Evolutionary conservation across 2,888 invertebrate species (phyloP).

Genomic region (Fragum sueziense): DNA sequence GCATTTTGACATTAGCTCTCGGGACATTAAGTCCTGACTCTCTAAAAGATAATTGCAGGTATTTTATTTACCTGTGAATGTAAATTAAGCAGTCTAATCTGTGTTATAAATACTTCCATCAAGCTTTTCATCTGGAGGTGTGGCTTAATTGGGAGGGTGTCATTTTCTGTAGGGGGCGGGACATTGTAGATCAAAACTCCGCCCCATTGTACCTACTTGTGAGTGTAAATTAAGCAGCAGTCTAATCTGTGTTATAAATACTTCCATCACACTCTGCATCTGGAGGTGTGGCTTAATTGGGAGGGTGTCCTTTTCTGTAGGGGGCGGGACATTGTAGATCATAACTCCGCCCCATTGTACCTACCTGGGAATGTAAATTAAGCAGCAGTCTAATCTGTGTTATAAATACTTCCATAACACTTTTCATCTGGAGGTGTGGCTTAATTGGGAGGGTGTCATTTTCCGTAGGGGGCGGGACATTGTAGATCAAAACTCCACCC

Average conservation of each 20-base stretch:
- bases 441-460: conserved; percentile 64
- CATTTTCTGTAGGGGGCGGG: conserved; percentile 60
- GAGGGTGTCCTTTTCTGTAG: conserved; percentile 59
- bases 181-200: conserved; percentile 88
- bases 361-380: conserved; percentile 83
- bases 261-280: conserved; percentile 88
- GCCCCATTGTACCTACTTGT: conserved; percentile 88
- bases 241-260: conserved; percentile 90
- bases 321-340: conserved; percentile 84
- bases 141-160: conserved; percentile 61
- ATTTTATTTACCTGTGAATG: neutral
- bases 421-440: conserved; percentile 84
- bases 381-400: conserved; percentile 89
- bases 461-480: conserved; percentile 64
- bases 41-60: neutral
- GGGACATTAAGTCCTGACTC: too few relatives aligned
- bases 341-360: conserved; percentile 93
- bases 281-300: conserved; percentile 82
- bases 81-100: conserved; percentile 89
- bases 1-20: too few relatives aligned
- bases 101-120: conserved; percentile 90
- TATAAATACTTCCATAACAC: conserved; percentile 90
- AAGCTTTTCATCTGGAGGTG: conserved; percentile 85
- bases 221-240: conserved; percentile 86
- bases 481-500: conserved; percentile 92